Evolutionary conservation across 1,140 invertebrate species (phyloP).

Genomic region (Wasmannia auropunctata): DNA sequence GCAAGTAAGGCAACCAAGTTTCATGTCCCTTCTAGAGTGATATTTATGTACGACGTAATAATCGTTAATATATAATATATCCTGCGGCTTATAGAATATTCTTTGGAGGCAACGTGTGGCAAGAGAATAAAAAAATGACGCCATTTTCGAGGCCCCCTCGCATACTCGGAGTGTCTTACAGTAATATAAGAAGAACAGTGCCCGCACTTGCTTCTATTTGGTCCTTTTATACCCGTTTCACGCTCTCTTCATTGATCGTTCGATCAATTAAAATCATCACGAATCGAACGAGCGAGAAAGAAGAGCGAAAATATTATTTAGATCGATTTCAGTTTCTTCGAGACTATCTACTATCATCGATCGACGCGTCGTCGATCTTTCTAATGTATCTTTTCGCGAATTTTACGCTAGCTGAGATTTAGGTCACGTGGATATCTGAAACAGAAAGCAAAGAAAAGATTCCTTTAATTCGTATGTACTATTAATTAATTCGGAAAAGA

Average conservation of each 20-base stretch:
- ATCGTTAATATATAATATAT: slow-evolving; percentile 37
- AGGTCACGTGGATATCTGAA: slow-evolving; percentile 80
- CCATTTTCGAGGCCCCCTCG: not conserved
- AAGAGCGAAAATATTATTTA: slow-evolving; percentile 11
- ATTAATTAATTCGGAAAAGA: slow-evolving; percentile 17
- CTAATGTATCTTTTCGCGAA: slow-evolving; percentile 27
- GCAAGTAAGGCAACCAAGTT: slow-evolving; percentile 16
- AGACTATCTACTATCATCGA: slow-evolving; percentile 14
- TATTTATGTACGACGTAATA: slow-evolving; percentile 4
- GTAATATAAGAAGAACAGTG: slow-evolving; percentile 54
- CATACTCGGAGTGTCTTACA: slow-evolving; percentile 20
- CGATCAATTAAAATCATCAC: not conserved
- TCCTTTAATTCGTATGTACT: not conserved
- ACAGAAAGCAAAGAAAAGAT: slow-evolving; percentile 74
- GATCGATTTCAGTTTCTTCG: slow-evolving; percentile 3
- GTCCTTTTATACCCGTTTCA: slow-evolving; percentile 44
- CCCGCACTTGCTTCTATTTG: slow-evolving; percentile 60
- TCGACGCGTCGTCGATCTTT: not conserved
- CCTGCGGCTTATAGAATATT: slow-evolving; percentile 40
- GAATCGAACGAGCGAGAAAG: slow-evolving; percentile 10
- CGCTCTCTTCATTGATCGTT: not conserved
- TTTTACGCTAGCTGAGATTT: slow-evolving; percentile 63
- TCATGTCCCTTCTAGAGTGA: slow-evolving; percentile 31
- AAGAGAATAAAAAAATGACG: slow-evolving; percentile 36
- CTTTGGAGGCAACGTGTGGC: slow-evolving; percentile 53